Conservation (phyloP, 2,888 invertebrate genomes). For the Brenthis daphne region DNA sequence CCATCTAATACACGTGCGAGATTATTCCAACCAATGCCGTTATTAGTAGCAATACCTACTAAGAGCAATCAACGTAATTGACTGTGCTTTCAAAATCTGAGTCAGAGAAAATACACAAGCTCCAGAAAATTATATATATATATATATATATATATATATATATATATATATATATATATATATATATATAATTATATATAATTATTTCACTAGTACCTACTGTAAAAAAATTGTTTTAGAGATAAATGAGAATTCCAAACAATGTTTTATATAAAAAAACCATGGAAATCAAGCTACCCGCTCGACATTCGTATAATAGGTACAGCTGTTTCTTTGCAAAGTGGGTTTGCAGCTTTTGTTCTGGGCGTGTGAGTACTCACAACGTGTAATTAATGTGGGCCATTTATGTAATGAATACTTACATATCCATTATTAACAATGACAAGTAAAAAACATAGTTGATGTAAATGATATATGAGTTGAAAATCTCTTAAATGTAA, state of each 20-base stretch:
- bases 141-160: too few relatives aligned
- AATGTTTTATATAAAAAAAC: too few relatives aligned
- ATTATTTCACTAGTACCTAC: slow-evolving; percentile 2
- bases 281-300: too few relatives aligned
- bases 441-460: too few relatives aligned
- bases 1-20: slow-evolving; percentile 19
- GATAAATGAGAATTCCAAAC: too few relatives aligned
- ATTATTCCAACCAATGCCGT: slow-evolving; percentile 17
- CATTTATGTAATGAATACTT: slow-evolving; percentile 49
- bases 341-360: slow-evolving; percentile 51
- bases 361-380: slow-evolving; percentile 44
- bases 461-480: too few relatives aligned
- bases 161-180: too few relatives aligned
- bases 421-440: neutral
- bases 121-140: slow-evolving; percentile 13
- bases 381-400: slow-evolving; percentile 56
- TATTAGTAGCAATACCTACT: slow-evolving; percentile 25
- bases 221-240: neutral
- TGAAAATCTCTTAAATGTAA: neutral
- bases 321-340: slow-evolving; percentile 38
- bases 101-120: slow-evolving; percentile 28
- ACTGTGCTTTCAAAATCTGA: slow-evolving; percentile 22
- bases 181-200: neutral
- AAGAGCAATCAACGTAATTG: slow-evolving; percentile 25
- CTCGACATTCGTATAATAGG: slow-evolving; percentile 21